phyloP scores from a whole-genome alignment of 2,113 vertebrate species.

The Pseudolaguvia tuberculata region DNA sequence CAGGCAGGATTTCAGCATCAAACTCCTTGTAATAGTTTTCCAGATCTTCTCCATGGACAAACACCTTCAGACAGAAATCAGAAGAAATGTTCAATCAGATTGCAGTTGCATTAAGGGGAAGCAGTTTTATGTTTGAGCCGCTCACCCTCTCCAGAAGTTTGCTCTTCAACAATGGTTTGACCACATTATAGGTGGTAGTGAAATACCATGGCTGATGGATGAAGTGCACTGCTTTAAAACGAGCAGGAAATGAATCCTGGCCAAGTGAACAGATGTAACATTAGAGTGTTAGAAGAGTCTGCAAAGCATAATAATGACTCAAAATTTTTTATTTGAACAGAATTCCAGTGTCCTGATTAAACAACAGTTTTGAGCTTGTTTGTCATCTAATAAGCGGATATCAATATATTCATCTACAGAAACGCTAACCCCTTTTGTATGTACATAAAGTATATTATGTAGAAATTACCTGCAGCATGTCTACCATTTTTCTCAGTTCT shows the following conservation, averaged over 20 bases:
- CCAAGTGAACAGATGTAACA: constrained; percentile 7
- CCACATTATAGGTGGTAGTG: constrained; percentile 95
- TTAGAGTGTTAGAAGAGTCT: background rate
- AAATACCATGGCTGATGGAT: constrained; percentile 99
- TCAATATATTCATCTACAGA: no score
- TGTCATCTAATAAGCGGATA: no score
- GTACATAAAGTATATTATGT: background rate
- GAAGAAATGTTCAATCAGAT: background rate
- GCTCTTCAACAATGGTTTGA: constrained; percentile 92
- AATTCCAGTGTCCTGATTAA: background rate
- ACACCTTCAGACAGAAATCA: constrained; percentile 71
- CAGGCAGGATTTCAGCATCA: constrained; percentile 82
- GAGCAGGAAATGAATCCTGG: constrained; percentile 93
- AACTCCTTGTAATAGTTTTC: constrained; percentile 89
- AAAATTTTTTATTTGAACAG: background rate
- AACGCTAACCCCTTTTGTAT: no score
- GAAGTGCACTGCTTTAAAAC: constrained; percentile 95
- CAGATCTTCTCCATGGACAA: constrained; percentile 90
- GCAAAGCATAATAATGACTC: background rate
- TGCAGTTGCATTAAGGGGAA: background rate
- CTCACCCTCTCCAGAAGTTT: constrained; percentile 93
- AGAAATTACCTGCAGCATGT: constrained; percentile 87
- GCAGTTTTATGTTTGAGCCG: background rate
- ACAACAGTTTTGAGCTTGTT: no score
- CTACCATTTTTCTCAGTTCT: constrained; percentile 94